Percentiles rank a stretch among this genome's conserved stretches.
These are phyloP conservation scores for Condylura cristata DNA, from an alignment of 2,113 vertebrate genomes.

Conservation along the genomic window DNA sequence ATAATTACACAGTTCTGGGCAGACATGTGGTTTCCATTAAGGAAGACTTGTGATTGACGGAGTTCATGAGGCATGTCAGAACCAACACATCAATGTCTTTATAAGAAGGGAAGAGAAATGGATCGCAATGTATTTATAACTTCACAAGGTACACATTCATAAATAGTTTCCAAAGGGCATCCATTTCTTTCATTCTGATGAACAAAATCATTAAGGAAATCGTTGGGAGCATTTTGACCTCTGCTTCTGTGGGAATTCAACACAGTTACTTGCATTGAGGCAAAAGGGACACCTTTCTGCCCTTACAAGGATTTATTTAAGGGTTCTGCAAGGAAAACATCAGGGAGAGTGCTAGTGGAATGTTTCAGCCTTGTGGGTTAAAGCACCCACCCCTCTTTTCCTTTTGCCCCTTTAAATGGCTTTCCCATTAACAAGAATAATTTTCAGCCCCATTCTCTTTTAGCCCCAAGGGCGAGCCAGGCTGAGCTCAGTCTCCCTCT, in stretches of 20 bases:
- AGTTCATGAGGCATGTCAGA: constrained; percentile 91
- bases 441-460: constrained; percentile 47
- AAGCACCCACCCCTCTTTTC: neutral
- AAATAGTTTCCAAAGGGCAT: constrained; percentile 68
- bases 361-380: constrained; percentile 25
- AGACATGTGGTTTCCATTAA: constrained; percentile 94
- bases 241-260: constrained; percentile 56
- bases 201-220: constrained; percentile 65
- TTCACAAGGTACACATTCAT: constrained; percentile 83
- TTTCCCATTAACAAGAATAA: constrained; percentile 57
- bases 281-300: constrained; percentile 48
- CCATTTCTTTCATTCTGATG: constrained; percentile 63
- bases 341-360: constrained; percentile 46
- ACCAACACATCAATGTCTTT: constrained; percentile 89
- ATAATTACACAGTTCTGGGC: constrained; percentile 91
- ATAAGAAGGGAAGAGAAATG: constrained; percentile 83
- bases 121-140: constrained; percentile 85
- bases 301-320: constrained; percentile 74
- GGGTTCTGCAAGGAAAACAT: constrained; percentile 35
- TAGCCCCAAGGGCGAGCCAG: neutral
- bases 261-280: constrained; percentile 60
- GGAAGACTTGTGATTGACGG: constrained; percentile 89
- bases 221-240: constrained; percentile 54
- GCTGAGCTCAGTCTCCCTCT: neutral
- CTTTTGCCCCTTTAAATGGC: neutral